Evolutionary conservation across 2,797 vertebrate genomes (phyloP).

Genomic region (Eulemur albifrons): DNA sequence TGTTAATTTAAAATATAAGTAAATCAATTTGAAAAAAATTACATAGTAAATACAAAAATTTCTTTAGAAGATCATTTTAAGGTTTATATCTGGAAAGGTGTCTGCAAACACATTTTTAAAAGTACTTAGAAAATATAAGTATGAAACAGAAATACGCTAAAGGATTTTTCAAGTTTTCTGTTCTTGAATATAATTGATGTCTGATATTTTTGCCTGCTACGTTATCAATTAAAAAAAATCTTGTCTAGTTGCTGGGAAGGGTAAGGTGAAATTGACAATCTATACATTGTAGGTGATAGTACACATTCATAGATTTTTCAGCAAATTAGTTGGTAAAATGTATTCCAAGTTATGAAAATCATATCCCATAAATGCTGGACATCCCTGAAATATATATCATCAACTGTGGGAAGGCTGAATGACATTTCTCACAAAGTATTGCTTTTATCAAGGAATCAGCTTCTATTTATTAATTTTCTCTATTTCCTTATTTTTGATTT

Average conservation of each 20-base stretch:
- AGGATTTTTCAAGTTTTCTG: neutral
- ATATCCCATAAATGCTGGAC: neutral
- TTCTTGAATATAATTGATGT: neutral
- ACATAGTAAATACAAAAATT: neutral
- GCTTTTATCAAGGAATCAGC: neutral
- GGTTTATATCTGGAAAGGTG: neutral
- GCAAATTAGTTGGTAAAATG: neutral
- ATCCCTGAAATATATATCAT: neutral
- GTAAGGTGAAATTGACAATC: neutral
- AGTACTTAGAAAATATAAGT: neutral
- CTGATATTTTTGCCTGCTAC: neutral
- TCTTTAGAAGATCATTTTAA: neutral
- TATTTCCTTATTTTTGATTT: neutral
- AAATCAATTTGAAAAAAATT: neutral
- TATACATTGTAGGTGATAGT: neutral
- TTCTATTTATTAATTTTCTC: neutral
- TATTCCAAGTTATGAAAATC: neutral
- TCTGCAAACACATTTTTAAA: neutral
- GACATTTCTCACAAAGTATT: neutral
- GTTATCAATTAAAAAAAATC: neutral
- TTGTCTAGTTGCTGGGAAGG: neutral
- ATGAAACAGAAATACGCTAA: neutral
- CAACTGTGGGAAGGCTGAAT: neutral
- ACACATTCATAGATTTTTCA: neutral
- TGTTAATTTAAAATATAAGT: neutral